Base-by-base conservation (phyloP, 1,140 invertebrate species). In the Drosophila arizonae region DNA sequence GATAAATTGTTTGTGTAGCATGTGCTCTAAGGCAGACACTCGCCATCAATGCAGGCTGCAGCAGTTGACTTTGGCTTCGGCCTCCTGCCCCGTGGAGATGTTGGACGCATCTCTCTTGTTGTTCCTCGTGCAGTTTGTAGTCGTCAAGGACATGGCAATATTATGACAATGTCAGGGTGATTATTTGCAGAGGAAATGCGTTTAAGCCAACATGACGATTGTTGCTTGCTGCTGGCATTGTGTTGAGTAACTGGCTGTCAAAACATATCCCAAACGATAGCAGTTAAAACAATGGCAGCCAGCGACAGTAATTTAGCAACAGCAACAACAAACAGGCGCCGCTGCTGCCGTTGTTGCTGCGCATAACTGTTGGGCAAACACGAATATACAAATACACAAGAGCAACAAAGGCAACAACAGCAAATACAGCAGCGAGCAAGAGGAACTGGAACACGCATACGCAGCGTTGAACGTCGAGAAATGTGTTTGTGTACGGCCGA, bases 161-260 rank as follows among this genome's bases (percentile, higher is more conserved):
- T 56, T 60, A 43, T 62, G 61, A 50, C 28, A 66, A 45, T 54
- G 45, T 48, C 24, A 33, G 52, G 50, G 33, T 26, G 54, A 82
- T 72, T 89, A 84, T 88, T 89, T 88, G 72, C 71, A 68, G 24
- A 81, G 85, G 85, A 89, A 89, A 89, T 88, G 84, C 85, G 74
- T 84, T 84, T 61, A 71, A 70, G 72, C 57, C 50, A 68, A 88
- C 79, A 75, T 62, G 46, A 72, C 61, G 39, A 52, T 30, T 67
- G n/a, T n/a, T 46, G 63, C 30, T 52, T 56, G 72, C 55, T 66
- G 26, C 36, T 13, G 73, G 57, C 76, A 66, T 76, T 56, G 24
- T 82, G 66, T 56, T 80, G 80, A 88, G 80, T 80, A 71, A 88
- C 69, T 88, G 56, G 57, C 80, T 88, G 85, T 88, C 85, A 88